Percentiles rank a stretch among this genome's conserved stretches.
These are phyloP conservation scores for Koerneria pararmatus DNA, from an alignment of 2,888 invertebrate species.

Conservation along the genomic window DNA sequence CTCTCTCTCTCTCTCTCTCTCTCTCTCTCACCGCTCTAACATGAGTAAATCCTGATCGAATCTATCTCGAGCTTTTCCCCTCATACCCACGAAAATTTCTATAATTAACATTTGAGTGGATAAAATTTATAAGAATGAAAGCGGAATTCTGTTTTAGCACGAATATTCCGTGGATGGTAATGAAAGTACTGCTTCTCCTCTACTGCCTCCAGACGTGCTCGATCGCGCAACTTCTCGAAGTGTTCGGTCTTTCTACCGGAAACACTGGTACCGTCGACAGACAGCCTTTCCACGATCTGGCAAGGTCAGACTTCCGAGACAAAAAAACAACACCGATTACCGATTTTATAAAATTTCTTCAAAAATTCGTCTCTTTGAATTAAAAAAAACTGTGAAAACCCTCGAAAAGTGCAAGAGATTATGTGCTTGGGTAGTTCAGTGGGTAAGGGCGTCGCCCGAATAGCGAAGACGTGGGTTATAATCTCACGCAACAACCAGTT, in stretches of 20 bases:
- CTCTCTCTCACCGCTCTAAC: not conserved
- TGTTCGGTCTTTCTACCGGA: slow-evolving; percentile 42
- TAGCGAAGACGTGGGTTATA: too few species aligned
- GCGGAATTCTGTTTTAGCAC: too few species aligned
- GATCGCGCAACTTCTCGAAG: slow-evolving; percentile 34
- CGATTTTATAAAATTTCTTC: too few species aligned
- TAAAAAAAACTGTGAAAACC: not conserved
- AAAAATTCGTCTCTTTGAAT: too few species aligned
- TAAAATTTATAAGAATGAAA: too few species aligned
- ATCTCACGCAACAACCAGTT: too few species aligned
- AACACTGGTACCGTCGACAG: slow-evolving; percentile 40
- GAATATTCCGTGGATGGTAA: too few species aligned
- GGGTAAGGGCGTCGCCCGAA: too few species aligned
- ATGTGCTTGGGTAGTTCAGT: not conserved
- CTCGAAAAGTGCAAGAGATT: too few species aligned
- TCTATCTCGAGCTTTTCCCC: not conserved
- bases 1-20: slow-evolving; percentile 3
- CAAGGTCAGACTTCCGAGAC: slow-evolving; percentile 36
- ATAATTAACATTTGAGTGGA: not conserved
- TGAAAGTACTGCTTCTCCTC: not conserved
- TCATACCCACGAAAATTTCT: not conserved
- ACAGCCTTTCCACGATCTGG: slow-evolving; percentile 40
- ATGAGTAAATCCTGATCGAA: not conserved
- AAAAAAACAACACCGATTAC: too few species aligned
- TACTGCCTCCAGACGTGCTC: not conserved